These are phyloP conservation scores for Australoheros scitulus DNA, from an alignment of 2,113 vertebrate genomes.

Conservation along the genomic window DNA sequence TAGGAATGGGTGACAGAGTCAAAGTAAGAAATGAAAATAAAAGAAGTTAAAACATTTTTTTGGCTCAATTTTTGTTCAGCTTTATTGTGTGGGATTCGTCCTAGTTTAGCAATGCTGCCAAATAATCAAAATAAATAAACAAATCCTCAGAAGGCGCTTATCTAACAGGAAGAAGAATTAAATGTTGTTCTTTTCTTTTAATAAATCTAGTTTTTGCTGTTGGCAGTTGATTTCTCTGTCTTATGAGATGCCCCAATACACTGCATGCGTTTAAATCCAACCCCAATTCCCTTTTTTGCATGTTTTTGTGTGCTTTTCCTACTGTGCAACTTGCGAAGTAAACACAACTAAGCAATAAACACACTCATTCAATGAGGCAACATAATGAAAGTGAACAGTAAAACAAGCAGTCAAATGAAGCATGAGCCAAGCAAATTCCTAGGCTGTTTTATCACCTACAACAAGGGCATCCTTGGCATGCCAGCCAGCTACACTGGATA, in stretches of 20 bases:
- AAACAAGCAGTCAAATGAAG: constrained; percentile 1
- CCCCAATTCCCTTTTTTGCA: not conserved
- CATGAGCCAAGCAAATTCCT: not conserved
- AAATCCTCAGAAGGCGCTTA: not conserved
- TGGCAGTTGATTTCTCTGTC: not conserved
- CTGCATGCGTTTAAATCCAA: not conserved
- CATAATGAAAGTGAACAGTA: constrained; percentile 11
- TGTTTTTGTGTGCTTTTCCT: not conserved
- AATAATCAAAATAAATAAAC: not conserved
- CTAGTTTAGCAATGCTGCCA: not conserved
- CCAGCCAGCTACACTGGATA: constrained; percentile 44
- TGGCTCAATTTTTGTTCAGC: not conserved
- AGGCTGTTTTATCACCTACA: constrained; percentile 26
- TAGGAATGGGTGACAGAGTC: not conserved
- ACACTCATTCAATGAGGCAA: not conserved
- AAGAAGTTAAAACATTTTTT: not conserved
- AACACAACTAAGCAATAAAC: not conserved
- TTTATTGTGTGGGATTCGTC: not conserved
- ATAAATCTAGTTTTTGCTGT: not conserved
- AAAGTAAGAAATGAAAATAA: constrained; percentile 2
- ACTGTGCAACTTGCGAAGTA: not conserved
- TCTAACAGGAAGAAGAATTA: not conserved
- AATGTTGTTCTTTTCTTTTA: not conserved
- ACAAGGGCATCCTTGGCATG: constrained; percentile 54
- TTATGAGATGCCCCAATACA: not conserved